Evolutionary conservation across 2,797 vertebrate species (phyloP), one percentile per base, ranked within the genome.

Genomic region (Rhabdomys pumilio): DNA sequence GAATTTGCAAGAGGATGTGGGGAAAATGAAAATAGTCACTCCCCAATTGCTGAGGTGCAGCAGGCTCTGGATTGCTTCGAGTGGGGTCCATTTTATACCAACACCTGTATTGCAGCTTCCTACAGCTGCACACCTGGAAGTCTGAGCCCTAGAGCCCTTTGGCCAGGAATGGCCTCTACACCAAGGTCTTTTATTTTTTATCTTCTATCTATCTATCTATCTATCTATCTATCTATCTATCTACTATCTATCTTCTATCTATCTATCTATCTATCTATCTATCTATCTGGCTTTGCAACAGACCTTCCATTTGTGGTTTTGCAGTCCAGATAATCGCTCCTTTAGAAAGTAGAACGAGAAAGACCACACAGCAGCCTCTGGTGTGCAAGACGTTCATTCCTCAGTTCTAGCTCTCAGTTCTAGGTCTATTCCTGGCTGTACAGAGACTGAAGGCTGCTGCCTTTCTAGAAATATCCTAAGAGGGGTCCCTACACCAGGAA

Each of bases 351-450:
- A 50, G 72, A 55, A 72, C 61, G 12, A 50, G 79, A 73, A 69
- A 81, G 47, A 38, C 69, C 79, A 50, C 17, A 26, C 75, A 73
- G 75, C 86, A 90, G 94, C 76, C 80, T 89, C 63, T 10, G 59
- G 76, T 38, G 76, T 53, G 55, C 95, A 90, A 81, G 57, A 26
- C 79, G 53, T 81, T 90, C 7, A 15, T 12, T 81, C 73, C 53
- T n/a, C 57, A 38, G 67, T 38, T 72, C 67, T 69, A 69, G 67
- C 3, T 57, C 55, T 38, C 59, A 10, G 83, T 65, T 63, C 50
- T 38, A 57, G 73, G 57, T 92, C 93, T 29, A 83, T n/a, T 82
- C 83, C 44, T 95, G 26, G 4, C 92, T 65, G 87, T 85, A 50
- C 59, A 31, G 50, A 63, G 8, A 72, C n/a, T 5, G 38, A 76